Percentiles rank a stretch among this genome's conserved stretches.
phyloP scores from a whole-genome alignment of 2,888 invertebrate species.

The Cremastinae sp. region DNA sequence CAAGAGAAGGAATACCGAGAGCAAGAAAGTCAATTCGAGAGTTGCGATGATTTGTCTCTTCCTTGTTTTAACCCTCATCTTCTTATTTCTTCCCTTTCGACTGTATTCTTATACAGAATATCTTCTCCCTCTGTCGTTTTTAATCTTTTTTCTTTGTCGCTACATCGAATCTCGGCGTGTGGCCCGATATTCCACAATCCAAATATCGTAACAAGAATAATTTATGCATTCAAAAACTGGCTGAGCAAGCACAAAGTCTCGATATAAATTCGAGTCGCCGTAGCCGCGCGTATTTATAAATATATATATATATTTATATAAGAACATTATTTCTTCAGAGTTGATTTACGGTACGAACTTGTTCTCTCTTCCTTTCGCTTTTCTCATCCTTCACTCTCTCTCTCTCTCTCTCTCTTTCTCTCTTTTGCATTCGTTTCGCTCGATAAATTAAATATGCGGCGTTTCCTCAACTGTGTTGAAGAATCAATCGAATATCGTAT shows the following conservation, averaged over 20 bases:
- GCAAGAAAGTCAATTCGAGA: conserved; percentile 39
- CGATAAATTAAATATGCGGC: conserved; percentile 53
- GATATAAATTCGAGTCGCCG: conserved; percentile 64
- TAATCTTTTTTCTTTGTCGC: not conserved
- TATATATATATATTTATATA: conserved; percentile 10
- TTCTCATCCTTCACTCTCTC: conserved; percentile 35
- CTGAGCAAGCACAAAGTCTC: conserved; percentile 64
- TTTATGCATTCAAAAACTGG: conserved; percentile 57
- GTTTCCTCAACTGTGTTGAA: conserved; percentile 51
- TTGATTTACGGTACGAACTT: conserved; percentile 54
- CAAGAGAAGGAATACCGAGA: conserved; percentile 22
- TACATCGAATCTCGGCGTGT: conserved; percentile 47
- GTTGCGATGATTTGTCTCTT: conserved; percentile 20
- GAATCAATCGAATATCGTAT: conserved; percentile 49
- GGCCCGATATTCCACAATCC: conserved; percentile 52
- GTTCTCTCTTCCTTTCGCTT: conserved; percentile 29
- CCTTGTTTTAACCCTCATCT: conserved; percentile 15
- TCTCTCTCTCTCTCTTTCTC: conserved; percentile 29
- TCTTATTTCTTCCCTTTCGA: conserved; percentile 7
- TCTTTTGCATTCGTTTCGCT: conserved; percentile 43
- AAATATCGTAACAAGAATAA: conserved; percentile 61
- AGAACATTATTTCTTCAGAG: conserved; percentile 49
- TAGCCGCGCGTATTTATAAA: conserved; percentile 46
- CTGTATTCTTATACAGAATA: conserved; percentile 21
- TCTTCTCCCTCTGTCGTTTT: not conserved